Conservation (phyloP, 2,797 vertebrate genomes). For the Sebastes goodei region DNA sequence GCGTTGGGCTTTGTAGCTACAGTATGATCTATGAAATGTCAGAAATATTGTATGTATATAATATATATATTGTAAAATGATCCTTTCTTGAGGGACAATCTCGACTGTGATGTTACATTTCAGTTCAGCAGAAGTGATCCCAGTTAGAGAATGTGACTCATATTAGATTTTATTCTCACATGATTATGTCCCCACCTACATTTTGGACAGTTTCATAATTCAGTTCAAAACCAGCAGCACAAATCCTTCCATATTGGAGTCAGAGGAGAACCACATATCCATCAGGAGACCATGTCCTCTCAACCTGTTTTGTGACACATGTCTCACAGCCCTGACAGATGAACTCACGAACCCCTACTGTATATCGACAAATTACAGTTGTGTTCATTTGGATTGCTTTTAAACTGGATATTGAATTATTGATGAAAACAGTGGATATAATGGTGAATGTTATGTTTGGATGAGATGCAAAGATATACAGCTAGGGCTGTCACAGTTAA, state of each 20-base stretch:
- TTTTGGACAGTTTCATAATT: neutral
- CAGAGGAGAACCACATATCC: neutral
- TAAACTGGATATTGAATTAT: neutral
- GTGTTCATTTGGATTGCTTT: neutral
- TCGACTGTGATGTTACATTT: neutral
- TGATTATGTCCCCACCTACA: neutral
- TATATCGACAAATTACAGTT: neutral
- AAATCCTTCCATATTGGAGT: neutral
- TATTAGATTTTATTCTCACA: neutral
- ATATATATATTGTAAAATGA: neutral
- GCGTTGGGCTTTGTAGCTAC: neutral
- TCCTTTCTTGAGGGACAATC: neutral
- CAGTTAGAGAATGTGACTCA: neutral
- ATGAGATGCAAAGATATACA: no score
- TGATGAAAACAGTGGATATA: neutral
- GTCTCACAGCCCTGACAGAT: neutral
- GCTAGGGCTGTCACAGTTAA: no score
- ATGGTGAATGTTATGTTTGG: no score
- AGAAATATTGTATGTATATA: neutral
- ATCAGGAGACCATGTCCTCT: neutral
- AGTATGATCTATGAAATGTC: neutral
- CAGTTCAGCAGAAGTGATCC: neutral
- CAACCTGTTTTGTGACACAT: no score
- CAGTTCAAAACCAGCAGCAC: neutral
- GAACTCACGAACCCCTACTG: neutral